Conservation (phyloP, 2,113 vertebrate genomes). For the Antigone vipio region DNA sequence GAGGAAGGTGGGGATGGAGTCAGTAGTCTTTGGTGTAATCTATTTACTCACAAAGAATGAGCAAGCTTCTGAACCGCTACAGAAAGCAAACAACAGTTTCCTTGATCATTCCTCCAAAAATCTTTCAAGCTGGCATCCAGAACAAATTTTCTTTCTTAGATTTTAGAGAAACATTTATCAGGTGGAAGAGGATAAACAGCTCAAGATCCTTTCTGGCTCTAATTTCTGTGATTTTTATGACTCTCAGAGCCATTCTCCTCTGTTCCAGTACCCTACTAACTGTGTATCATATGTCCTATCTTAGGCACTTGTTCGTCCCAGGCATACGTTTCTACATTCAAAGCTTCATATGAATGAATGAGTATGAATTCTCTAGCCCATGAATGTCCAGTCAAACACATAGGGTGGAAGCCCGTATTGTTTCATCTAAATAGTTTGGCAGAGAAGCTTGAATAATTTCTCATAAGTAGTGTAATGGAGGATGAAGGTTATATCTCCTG, state of each 20-base stretch:
- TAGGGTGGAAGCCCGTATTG: not conserved
- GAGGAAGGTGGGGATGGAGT: slow-evolving; percentile 28
- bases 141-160: slow-evolving; percentile 15
- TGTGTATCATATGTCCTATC: not conserved
- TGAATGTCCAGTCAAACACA: not conserved
- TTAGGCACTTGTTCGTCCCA: not conserved
- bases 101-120: slow-evolving; percentile 15
- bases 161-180: slow-evolving; percentile 11
- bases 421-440: not conserved
- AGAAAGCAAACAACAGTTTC: slow-evolving; percentile 15
- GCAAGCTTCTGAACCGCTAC: not conserved
- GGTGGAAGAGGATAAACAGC: slow-evolving; percentile 1
- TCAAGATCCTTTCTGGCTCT: not conserved
- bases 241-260: not conserved
- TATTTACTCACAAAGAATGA: slow-evolving; percentile 15
- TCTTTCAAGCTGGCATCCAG: not conserved
- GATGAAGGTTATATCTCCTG: not conserved
- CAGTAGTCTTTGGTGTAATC: slow-evolving; percentile 22
- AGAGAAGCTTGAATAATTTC: not conserved
- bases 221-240: not conserved
- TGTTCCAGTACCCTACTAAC: not conserved
- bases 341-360: not conserved
- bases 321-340: not conserved
- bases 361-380: not conserved
- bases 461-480: not conserved